phyloP scores from a whole-genome alignment of 2,113 vertebrate species.

The Climacteris rufus region DNA sequence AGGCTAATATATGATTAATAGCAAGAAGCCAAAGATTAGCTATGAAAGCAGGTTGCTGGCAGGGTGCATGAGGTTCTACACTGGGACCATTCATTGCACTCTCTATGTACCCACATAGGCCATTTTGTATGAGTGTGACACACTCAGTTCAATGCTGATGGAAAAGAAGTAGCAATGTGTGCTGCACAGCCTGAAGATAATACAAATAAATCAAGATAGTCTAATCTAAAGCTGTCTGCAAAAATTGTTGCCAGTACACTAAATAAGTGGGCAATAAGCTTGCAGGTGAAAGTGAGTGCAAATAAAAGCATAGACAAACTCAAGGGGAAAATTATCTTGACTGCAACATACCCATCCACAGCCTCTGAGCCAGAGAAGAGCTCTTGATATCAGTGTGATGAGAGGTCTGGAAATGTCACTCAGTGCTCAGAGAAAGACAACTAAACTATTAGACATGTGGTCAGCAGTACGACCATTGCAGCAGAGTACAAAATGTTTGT shows the following conservation, averaged over 20 bases:
- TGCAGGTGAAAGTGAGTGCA: not conserved
- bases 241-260: not conserved
- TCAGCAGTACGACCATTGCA: not conserved
- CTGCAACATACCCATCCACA: not conserved
- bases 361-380: not conserved
- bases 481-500: not conserved
- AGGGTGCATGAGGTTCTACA: not conserved
- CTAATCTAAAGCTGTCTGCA: not conserved
- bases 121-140: not conserved
- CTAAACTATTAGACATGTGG: not conserved
- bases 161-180: not conserved
- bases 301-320: not conserved
- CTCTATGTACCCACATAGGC: not conserved
- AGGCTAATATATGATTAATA: not conserved
- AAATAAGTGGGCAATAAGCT: not conserved
- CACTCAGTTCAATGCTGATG: not conserved
- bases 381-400: not conserved
- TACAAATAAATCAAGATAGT: not conserved
- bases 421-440: not conserved
- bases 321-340: not conserved
- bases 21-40: not conserved
- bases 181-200: not conserved
- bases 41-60: not conserved
- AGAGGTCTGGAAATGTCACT: not conserved
- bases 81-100: not conserved